phyloP scores from a whole-genome alignment of 1,140 invertebrate genomes.

The Neodiprion lecontei region DNA sequence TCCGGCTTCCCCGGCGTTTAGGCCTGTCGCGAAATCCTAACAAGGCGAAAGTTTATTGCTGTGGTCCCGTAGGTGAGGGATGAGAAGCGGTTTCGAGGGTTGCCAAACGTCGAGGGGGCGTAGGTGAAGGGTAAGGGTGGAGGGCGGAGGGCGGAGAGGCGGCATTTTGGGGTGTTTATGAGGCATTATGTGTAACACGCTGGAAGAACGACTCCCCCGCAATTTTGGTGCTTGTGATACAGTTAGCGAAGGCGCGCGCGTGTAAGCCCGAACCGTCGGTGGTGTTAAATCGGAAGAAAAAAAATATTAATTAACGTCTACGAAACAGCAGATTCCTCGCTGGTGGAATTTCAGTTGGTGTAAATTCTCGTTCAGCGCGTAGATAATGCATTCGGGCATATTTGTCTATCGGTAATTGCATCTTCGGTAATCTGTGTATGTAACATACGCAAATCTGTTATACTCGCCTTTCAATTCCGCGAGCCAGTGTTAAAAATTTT shows the following conservation, averaged over 20 bases:
- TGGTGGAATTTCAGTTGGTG: no score
- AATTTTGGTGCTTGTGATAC: not conserved
- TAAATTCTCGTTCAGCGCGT: no score
- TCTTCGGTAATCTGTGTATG: no score
- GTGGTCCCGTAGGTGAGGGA: slow-evolving; percentile 22
- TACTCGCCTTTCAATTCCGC: no score
- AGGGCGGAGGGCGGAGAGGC: slow-evolving; percentile 40
- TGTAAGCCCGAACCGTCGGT: not conserved
- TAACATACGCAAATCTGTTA: no score
- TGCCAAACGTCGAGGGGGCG: slow-evolving; percentile 15
- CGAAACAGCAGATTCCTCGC: no score
- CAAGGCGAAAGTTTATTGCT: slow-evolving; percentile 56
- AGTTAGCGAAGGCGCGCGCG: not conserved
- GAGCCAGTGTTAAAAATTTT: no score
- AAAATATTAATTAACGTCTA: not conserved
- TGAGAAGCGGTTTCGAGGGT: not conserved
- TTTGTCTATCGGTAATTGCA: no score
- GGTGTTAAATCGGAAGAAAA: not conserved
- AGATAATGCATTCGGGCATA: no score
- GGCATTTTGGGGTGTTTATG: slow-evolving; percentile 60
- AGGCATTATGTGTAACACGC: slow-evolving; percentile 62
- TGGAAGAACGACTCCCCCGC: slow-evolving; percentile 57
- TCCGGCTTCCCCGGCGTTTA: not conserved
- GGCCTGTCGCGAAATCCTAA: slow-evolving; percentile 37
- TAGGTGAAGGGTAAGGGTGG: slow-evolving; percentile 39